These are phyloP conservation scores for Apotomis capreana DNA, from an alignment of 2,888 invertebrate genomes.

Conservation along the genomic window DNA sequence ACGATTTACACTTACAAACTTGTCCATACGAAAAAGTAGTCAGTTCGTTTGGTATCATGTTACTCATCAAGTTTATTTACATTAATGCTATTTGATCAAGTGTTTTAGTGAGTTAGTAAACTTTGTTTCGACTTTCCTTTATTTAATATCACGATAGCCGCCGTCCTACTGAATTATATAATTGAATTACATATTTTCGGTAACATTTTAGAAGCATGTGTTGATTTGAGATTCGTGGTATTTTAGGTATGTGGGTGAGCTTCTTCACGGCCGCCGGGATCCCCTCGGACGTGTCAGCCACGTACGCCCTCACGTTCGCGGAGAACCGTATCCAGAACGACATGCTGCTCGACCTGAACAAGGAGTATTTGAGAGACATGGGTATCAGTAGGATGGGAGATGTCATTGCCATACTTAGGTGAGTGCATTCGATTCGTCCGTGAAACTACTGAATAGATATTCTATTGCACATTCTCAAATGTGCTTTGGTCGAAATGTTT, in stretches of 20 bases:
- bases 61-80: slow-evolving; percentile 31
- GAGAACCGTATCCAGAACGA: slow-evolving; percentile 93
- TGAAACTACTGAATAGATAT: too few species aligned
- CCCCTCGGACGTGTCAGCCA: slow-evolving; percentile 89
- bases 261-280: slow-evolving; percentile 95
- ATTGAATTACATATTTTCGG: not conserved
- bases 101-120: slow-evolving; percentile 11
- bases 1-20: not conserved
- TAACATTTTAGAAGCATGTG: not conserved
- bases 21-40: slow-evolving; percentile 6
- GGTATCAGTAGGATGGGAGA: slow-evolving; percentile 90
- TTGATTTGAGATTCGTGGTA: not conserved
- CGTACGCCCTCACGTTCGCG: slow-evolving; percentile 93
- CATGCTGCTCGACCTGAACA: slow-evolving; percentile 93
- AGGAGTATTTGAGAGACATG: slow-evolving; percentile 94
- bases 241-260: slow-evolving; percentile 89
- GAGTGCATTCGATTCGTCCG: slow-evolving; percentile 31
- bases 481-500: too few species aligned
- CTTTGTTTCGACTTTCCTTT: not conserved
- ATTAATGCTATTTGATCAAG: slow-evolving; percentile 38
- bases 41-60: slow-evolving; percentile 33
- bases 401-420: slow-evolving; percentile 88
- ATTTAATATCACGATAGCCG: not conserved
- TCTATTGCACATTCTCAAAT: too few species aligned
- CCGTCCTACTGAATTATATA: not conserved